A percentile compares a stretch with the other conserved stretches of the same genome.
These are phyloP conservation scores for Ectemnius continuus DNA, from an alignment of 2,888 invertebrate species.

Conservation along the genomic window DNA sequence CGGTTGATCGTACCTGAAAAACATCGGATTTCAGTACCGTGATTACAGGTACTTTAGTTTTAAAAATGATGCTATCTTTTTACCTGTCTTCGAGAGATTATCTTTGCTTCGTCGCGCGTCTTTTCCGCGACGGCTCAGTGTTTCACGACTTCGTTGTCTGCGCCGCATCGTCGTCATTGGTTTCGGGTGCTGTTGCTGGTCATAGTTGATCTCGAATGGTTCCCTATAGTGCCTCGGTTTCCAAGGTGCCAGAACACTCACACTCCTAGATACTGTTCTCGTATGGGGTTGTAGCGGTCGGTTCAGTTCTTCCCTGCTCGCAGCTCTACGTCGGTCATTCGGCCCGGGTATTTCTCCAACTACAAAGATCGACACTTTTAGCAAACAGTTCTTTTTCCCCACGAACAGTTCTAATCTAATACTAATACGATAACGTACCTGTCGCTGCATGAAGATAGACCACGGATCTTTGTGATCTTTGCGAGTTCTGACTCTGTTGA, in stretches of 20 bases:
- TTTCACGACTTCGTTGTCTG: constrained; percentile 74
- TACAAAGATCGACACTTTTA: constrained; percentile 64
- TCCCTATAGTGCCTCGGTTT: constrained; percentile 87
- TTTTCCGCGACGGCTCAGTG: constrained; percentile 73
- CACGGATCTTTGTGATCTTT: constrained; percentile 86
- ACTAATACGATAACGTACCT: constrained; percentile 71
- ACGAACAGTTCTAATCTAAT: neutral
- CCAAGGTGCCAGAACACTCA: constrained; percentile 92
- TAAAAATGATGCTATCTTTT: constrained; percentile 4
- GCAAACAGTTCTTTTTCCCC: constrained; percentile 4
- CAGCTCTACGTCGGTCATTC: constrained; percentile 81
- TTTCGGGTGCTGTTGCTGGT: constrained; percentile 81
- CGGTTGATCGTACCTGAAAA: constrained; percentile 73
- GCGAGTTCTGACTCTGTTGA: constrained; percentile 81
- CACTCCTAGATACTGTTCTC: constrained; percentile 86
- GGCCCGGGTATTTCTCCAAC: constrained; percentile 92
- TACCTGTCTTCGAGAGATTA: constrained; percentile 74
- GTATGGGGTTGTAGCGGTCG: constrained; percentile 82
- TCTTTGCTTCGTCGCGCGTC: constrained; percentile 73
- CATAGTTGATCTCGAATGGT: constrained; percentile 88
- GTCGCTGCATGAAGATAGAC: constrained; percentile 92
- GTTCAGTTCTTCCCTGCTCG: constrained; percentile 87
- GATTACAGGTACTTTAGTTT: neutral
- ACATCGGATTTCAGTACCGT: neutral
- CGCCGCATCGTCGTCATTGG: constrained; percentile 75